phyloP scores from a whole-genome alignment of 2,888 invertebrate genomes.

The Drosophila flavopinicola region DNA sequence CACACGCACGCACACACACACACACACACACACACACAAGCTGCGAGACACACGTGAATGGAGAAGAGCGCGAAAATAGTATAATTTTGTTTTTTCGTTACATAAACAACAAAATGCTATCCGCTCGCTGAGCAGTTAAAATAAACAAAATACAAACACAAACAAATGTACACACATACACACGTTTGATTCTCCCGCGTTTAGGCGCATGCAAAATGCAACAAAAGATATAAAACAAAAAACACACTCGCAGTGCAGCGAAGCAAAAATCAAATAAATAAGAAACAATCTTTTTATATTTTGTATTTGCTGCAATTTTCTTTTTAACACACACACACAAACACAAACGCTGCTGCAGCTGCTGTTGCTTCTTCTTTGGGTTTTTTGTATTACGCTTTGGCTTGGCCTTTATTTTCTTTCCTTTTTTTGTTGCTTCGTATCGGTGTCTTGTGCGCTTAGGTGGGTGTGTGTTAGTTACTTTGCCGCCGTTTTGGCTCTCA shows the following conservation, averaged over 20 bases:
- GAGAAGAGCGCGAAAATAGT: constrained; percentile 13
- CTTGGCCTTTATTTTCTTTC: constrained; percentile 55
- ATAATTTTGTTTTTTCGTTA: constrained; percentile 35
- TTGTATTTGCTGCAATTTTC: constrained; percentile 38
- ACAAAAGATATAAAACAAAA: constrained; percentile 13
- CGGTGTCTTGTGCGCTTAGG: constrained; percentile 27
- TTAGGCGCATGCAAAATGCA: constrained; percentile 25
- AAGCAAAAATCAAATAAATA: constrained; percentile 20
- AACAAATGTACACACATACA: constrained; percentile 15
- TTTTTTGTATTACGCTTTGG: constrained; percentile 55
- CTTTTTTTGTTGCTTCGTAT: constrained; percentile 40
- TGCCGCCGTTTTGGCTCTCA: constrained; percentile 77
- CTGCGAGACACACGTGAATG: not conserved
- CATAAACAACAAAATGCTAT: constrained; percentile 50
- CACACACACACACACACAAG: not conserved
- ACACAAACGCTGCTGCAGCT: constrained; percentile 30
- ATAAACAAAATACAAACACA: constrained; percentile 50
- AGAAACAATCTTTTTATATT: constrained; percentile 16
- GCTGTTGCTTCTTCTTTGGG: constrained; percentile 61
- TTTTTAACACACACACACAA: constrained; percentile 9
- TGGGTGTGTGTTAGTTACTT: constrained; percentile 69
- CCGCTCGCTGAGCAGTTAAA: constrained; percentile 24
- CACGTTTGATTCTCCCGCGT: constrained; percentile 36
- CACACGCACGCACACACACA: not conserved
- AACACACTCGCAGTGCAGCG: not conserved